phyloP scores from a whole-genome alignment of 2,113 vertebrate genomes.

The Jacana jacana region DNA sequence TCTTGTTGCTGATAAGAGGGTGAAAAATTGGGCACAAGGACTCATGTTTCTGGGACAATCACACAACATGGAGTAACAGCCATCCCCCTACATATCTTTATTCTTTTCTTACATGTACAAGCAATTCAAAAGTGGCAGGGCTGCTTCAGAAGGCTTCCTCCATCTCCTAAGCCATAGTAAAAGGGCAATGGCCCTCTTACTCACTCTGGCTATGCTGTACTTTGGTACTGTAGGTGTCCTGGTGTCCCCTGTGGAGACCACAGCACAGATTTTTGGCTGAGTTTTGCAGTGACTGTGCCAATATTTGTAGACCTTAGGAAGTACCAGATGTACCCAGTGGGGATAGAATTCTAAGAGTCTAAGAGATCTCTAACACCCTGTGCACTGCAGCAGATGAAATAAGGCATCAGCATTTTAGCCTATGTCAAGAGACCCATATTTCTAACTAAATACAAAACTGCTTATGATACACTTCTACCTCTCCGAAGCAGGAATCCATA shows the following conservation, averaged over 20 bases:
- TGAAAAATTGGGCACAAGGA: background rate
- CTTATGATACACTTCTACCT: background rate
- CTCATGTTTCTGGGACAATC: background rate
- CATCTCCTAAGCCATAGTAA: background rate
- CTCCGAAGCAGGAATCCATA: background rate
- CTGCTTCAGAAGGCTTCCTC: background rate
- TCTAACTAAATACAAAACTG: background rate
- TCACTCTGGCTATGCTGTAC: rapidly evolving
- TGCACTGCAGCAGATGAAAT: background rate
- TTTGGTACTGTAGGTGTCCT: background rate
- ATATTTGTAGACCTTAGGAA: background rate
- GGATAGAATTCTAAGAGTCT: background rate
- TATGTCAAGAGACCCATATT: background rate
- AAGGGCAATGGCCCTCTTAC: background rate
- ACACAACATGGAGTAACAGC: background rate
- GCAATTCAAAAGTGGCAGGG: background rate
- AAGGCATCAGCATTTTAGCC: background rate
- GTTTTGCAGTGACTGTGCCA: background rate
- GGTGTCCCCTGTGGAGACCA: background rate
- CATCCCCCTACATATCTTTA: background rate
- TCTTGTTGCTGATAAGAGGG: background rate
- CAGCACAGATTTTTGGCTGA: background rate
- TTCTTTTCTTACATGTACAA: background rate
- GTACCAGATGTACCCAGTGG: background rate
- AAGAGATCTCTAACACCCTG: background rate